Conservation (phyloP, 2,797 vertebrate species). For the Pagetopsis macropterus region DNA sequence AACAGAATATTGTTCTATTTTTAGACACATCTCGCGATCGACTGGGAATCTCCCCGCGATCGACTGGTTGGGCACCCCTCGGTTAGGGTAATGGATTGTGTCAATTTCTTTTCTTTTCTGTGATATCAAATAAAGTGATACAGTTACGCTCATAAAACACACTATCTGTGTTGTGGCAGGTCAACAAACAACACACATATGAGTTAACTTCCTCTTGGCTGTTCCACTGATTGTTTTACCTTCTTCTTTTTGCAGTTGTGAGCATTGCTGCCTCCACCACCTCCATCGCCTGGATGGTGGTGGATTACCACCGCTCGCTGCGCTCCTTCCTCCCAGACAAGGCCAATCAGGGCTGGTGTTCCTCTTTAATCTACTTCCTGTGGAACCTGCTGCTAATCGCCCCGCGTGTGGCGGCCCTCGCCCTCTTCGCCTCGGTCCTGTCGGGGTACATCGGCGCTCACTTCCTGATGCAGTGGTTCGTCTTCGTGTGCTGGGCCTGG, state of each 20-base stretch:
- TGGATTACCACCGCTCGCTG: conserved; percentile 94
- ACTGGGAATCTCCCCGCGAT: too few relatives aligned
- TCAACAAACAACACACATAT: background rate
- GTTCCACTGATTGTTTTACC: background rate
- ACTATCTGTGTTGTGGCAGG: rapidly evolving
- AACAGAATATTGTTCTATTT: too few relatives aligned
- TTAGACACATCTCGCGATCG: too few relatives aligned
- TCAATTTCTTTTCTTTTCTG: too few relatives aligned
- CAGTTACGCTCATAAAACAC: background rate
- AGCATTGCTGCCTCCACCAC: conserved; percentile 86
- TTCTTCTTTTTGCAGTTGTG: conserved; percentile 80
- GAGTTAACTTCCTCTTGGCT: conserved; percentile 28
- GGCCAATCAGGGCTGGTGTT: conserved; percentile 80
- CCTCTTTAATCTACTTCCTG: conserved; percentile 88
- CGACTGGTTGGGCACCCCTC: too few relatives aligned
- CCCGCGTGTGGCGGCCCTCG: conserved; percentile 85
- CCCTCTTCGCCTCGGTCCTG: conserved; percentile 88
- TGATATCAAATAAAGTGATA: background rate
- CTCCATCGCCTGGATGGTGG: conserved; percentile 93
- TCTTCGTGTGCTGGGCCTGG: conserved; percentile 88
- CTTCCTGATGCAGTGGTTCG: conserved; percentile 85
- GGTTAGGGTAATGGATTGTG: too few relatives aligned
- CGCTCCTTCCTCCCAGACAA: conserved; percentile 91
- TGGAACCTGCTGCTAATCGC: conserved; percentile 94
- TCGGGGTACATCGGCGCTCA: conserved; percentile 80